Conservation (phyloP, 2,888 invertebrate species). For the Thymelicus sylvestris region DNA sequence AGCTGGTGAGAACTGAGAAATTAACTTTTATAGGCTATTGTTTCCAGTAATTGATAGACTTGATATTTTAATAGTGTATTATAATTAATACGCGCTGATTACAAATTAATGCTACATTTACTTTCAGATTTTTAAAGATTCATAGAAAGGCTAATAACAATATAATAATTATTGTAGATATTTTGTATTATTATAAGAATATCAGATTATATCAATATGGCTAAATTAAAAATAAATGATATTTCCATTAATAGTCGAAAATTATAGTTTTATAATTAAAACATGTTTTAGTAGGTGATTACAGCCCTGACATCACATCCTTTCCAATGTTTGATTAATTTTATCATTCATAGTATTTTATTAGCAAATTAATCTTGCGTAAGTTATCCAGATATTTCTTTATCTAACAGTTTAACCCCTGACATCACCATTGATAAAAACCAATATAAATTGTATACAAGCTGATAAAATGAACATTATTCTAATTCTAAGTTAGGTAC, state of each 20-base stretch:
- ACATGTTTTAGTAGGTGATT: too few relatives aligned
- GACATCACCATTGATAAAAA: conserved; percentile 40
- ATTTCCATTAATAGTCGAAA: too few relatives aligned
- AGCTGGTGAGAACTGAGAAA: conserved; percentile 48
- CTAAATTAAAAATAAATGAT: too few relatives aligned
- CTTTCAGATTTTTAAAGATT: too few relatives aligned
- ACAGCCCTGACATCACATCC: too few relatives aligned
- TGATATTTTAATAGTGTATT: conserved; percentile 31
- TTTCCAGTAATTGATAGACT: conserved; percentile 36
- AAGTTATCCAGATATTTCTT: not conserved
- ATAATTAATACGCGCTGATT: not conserved
- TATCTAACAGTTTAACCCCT: conserved; percentile 41
- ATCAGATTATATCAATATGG: too few relatives aligned
- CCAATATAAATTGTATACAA: conserved; percentile 28
- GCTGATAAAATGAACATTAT: not conserved
- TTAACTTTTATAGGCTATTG: conserved; percentile 59
- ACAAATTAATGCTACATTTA: not conserved
- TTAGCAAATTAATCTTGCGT: not conserved
- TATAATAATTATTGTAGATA: too few relatives aligned
- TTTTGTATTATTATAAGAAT: too few relatives aligned
- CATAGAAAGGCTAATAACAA: too few relatives aligned
- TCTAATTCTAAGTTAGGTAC: not conserved
- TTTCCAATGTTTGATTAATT: too few relatives aligned
- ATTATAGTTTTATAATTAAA: too few relatives aligned
- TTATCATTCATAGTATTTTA: not conserved